Evolutionary conservation across 2,888 invertebrate species (phyloP).

Genomic region (Stenotaenia linearis): DNA sequence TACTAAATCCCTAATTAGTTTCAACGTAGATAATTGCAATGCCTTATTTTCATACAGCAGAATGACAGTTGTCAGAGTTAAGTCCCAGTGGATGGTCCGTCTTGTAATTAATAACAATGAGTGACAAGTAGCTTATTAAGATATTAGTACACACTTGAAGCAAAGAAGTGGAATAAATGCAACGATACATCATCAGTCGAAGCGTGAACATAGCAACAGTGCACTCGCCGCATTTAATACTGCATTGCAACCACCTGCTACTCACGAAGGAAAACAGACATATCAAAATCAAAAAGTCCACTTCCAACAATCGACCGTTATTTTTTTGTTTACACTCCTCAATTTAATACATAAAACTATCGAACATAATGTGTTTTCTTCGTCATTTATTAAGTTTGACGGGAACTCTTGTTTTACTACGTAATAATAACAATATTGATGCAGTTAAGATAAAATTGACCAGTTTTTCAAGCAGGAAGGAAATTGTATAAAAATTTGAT

Average conservation of each 20-base stretch:
- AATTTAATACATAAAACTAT: neutral
- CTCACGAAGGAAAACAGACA: neutral
- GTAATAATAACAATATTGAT: neutral
- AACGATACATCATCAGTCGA: slow-evolving; percentile 12
- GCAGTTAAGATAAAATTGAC: neutral
- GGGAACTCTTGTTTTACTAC: neutral
- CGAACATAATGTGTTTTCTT: neutral
- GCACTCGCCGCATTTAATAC: neutral
- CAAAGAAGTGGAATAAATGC: slow-evolving; percentile 13
- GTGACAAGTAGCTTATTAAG: slow-evolving; percentile 15
- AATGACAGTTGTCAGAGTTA: neutral
- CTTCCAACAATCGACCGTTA: neutral
- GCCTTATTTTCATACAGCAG: neutral
- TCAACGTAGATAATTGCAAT: too few relatives aligned
- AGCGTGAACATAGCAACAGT: neutral
- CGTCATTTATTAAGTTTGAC: too few relatives aligned
- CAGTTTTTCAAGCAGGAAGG: neutral
- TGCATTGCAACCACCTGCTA: neutral
- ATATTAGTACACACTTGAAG: slow-evolving; percentile 7
- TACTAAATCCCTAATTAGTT: too few relatives aligned
- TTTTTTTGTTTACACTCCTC: too few relatives aligned
- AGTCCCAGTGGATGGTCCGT: neutral
- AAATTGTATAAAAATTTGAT: neutral
- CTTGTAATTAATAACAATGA: slow-evolving; percentile 3
- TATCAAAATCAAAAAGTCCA: neutral